A percentile compares a stretch with the other conserved stretches of the same genome.
phyloP scores from a whole-genome alignment of 2,797 vertebrate genomes.

The Kryptolebias ocellatus region DNA sequence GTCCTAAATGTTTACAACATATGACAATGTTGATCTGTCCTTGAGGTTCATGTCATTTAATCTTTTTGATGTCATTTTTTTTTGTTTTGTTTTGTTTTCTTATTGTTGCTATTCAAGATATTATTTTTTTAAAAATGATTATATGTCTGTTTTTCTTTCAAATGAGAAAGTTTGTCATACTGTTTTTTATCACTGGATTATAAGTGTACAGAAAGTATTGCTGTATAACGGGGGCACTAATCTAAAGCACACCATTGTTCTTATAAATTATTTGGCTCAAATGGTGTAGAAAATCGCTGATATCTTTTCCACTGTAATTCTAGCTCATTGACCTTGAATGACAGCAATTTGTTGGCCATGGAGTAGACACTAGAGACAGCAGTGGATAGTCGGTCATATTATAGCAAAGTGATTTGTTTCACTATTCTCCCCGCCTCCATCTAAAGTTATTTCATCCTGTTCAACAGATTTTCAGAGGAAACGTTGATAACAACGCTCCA shows the following conservation, averaged over 20 bases:
- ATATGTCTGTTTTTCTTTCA: slow-evolving; percentile 6
- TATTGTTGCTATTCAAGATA: not conserved
- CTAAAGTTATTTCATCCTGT: slow-evolving; percentile 55
- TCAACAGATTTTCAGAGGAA: slow-evolving; percentile 93
- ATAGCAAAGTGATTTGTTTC: slow-evolving; percentile 47
- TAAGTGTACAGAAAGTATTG: slow-evolving; percentile 60
- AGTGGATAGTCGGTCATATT: slow-evolving; percentile 53
- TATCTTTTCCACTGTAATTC: slow-evolving; percentile 71
- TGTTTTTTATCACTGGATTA: slow-evolving; percentile 48
- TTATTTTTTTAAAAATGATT: not conserved
- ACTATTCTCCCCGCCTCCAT: slow-evolving; percentile 11
- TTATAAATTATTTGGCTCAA: slow-evolving; percentile 72
- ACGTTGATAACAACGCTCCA: slow-evolving; percentile 96
- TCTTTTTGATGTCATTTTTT: not conserved
- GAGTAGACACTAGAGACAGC: slow-evolving; percentile 67
- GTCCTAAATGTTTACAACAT: slow-evolving; percentile 49
- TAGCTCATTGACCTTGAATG: slow-evolving; percentile 79
- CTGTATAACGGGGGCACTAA: slow-evolving; percentile 63
- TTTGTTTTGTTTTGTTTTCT: not conserved
- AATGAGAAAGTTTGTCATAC: slow-evolving; percentile 22
- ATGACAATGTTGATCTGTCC: slow-evolving; percentile 15
- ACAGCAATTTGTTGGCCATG: slow-evolving; percentile 71
- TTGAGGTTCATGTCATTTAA: slow-evolving; percentile 9
- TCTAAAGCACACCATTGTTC: slow-evolving; percentile 70
- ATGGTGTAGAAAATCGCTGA: slow-evolving; percentile 70